phyloP scores from a whole-genome alignment of 2,888 invertebrate genomes.

The Tanytarsus gracilentus region DNA sequence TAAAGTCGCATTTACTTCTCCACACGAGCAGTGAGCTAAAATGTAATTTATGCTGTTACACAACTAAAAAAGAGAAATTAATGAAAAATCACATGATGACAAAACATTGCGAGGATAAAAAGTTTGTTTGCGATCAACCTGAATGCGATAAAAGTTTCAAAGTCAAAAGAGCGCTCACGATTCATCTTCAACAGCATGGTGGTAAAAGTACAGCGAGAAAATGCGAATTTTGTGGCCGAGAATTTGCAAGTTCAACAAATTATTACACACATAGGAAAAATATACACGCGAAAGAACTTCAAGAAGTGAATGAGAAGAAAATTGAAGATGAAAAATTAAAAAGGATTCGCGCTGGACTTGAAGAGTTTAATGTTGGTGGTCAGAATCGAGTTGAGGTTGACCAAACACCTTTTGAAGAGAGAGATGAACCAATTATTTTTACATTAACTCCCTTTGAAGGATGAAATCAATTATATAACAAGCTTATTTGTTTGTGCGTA shows the following conservation, averaged over 20 bases:
- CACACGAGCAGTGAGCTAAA: slow-evolving; percentile 28
- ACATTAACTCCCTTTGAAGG: no score
- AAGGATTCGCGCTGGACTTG: slow-evolving; percentile 5
- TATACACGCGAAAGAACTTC: slow-evolving; percentile 30
- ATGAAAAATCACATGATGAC: slow-evolving; percentile 30
- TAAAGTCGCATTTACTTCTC: slow-evolving; percentile 30
- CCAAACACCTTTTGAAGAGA: no score
- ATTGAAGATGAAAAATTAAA: slow-evolving; percentile 9
- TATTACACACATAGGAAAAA: slow-evolving; percentile 31
- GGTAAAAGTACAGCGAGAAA: slow-evolving; percentile 15
- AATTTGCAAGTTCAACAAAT: slow-evolving; percentile 30
- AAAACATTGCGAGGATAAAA: slow-evolving; percentile 26
- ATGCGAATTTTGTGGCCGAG: slow-evolving; percentile 30
- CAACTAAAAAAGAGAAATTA: slow-evolving; percentile 30
- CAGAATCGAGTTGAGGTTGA: no score
- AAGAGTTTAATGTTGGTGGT: neutral
- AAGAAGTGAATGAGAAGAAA: slow-evolving; percentile 17
- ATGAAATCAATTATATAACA: no score
- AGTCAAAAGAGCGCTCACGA: slow-evolving; percentile 30
- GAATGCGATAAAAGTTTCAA: slow-evolving; percentile 30
- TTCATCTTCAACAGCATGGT: slow-evolving; percentile 29
- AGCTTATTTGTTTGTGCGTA: no score
- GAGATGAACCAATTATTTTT: no score
- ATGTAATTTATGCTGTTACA: slow-evolving; percentile 30
- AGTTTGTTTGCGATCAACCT: slow-evolving; percentile 22